Conservation (phyloP, 2,797 vertebrate species). For the Acanthornis magna region DNA sequence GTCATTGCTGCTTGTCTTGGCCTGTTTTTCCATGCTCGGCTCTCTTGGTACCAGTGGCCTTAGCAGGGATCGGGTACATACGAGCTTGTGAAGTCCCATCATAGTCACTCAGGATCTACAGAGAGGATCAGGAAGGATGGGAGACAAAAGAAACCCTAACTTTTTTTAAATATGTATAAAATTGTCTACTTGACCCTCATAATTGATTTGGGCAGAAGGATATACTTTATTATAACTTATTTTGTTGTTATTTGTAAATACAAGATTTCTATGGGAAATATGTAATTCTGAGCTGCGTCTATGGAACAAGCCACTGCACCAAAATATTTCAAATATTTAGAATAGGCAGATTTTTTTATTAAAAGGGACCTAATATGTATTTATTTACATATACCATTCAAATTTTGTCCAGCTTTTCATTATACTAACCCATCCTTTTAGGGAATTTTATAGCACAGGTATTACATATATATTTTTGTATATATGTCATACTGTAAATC, state of each 20-base stretch:
- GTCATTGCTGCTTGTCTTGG: background rate
- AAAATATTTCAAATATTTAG: slow-evolving; percentile 76
- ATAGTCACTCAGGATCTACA: background rate
- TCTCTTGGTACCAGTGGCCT: background rate
- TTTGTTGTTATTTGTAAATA: slow-evolving; percentile 81
- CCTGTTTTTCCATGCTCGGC: background rate
- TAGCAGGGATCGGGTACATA: background rate
- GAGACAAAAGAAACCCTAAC: background rate
- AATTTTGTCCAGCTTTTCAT: slow-evolving; percentile 56
- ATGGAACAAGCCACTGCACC: slow-evolving; percentile 68
- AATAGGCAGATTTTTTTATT: slow-evolving; percentile 69
- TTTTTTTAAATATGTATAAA: slow-evolving; percentile 12
- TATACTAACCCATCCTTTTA: slow-evolving; percentile 68
- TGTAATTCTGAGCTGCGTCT: slow-evolving; percentile 72
- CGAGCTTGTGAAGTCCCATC: background rate
- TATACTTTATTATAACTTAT: slow-evolving; percentile 82
- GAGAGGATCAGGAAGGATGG: background rate
- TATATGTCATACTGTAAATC: slow-evolving; percentile 57
- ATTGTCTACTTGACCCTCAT: slow-evolving; percentile 22
- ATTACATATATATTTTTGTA: slow-evolving; percentile 64
- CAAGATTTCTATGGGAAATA: slow-evolving; percentile 81
- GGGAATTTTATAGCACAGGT: slow-evolving; percentile 36
- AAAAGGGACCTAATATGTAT: slow-evolving; percentile 76
- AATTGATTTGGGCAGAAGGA: slow-evolving; percentile 71
- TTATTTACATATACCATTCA: slow-evolving; percentile 74